phyloP scores from a whole-genome alignment of 1,140 invertebrate species.

The Drosophila malerkotliana region DNA sequence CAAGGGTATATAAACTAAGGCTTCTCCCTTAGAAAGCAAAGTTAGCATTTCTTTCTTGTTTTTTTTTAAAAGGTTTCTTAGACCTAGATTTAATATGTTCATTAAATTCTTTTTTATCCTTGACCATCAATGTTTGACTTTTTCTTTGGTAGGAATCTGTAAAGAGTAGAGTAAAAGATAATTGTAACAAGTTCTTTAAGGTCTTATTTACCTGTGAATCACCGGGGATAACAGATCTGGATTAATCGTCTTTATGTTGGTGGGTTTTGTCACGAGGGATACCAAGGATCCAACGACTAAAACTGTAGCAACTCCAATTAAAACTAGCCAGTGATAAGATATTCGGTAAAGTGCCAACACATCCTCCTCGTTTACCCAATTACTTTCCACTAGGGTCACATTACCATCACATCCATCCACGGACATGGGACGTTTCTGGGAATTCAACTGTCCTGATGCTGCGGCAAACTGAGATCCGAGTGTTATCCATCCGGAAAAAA shows the following conservation, averaged over 20 bases:
- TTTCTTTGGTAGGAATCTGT: conserved; percentile 70
- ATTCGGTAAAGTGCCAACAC: conserved; percentile 89
- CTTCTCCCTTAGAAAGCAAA: too few relatives aligned
- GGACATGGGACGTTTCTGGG: conserved; percentile 82
- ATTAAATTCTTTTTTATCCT: too few relatives aligned
- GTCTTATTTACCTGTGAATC: conserved; percentile 83
- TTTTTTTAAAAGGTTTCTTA: too few relatives aligned
- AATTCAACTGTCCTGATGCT: conserved; percentile 80
- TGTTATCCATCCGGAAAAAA: conserved; percentile 86
- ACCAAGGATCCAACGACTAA: conserved; percentile 88
- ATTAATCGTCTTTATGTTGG: conserved; percentile 85
- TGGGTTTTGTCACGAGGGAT: conserved; percentile 87
- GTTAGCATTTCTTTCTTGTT: too few relatives aligned
- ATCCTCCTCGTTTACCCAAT: conserved; percentile 83
- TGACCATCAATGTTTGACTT: background rate
- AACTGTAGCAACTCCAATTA: conserved; percentile 86
- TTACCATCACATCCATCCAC: conserved; percentile 76
- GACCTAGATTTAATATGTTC: too few relatives aligned
- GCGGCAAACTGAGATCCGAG: conserved; percentile 85
- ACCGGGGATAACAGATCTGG: conserved; percentile 87
- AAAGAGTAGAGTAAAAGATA: background rate
- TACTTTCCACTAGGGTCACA: conserved; percentile 45
- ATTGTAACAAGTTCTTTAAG: background rate
- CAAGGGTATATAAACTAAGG: too few relatives aligned
- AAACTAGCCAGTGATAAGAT: conserved; percentile 91